Conservation (phyloP, 2,113 vertebrate genomes). For the Amphilophus citrinellus region DNA sequence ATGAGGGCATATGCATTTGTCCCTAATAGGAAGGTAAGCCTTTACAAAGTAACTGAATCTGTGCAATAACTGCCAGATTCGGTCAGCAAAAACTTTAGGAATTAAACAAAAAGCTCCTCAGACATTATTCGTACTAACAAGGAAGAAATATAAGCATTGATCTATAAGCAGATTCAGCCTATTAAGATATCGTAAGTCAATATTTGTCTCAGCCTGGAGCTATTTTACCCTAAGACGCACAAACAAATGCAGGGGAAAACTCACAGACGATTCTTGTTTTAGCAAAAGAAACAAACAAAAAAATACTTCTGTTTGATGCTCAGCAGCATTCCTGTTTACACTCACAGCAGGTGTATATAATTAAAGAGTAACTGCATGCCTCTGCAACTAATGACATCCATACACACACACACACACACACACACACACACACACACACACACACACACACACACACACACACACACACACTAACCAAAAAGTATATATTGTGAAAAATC, state of each 20-base stretch:
- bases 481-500: slow-evolving; percentile 6
- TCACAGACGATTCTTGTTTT: not conserved
- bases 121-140: not conserved
- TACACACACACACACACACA: no score
- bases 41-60: not conserved
- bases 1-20: not conserved
- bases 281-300: not conserved
- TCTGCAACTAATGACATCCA: not conserved
- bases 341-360: not conserved
- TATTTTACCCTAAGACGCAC: not conserved
- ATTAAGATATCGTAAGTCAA: not conserved
- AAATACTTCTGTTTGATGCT: fast-evolving
- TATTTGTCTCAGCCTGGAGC: slow-evolving; percentile 23
- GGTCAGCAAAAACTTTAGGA: not conserved
- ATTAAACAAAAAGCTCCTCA: not conserved
- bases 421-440: no score
- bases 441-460: not conserved
- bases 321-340: not conserved
- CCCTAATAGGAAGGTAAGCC: not conserved
- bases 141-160: not conserved
- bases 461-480: not conserved
- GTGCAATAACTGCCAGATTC: slow-evolving; percentile 13
- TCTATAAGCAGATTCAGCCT: slow-evolving; percentile 10
- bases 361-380: slow-evolving; percentile 1
- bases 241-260: slow-evolving; percentile 1